Base-by-base conservation (phyloP, 2,888 invertebrate genomes). In the Rhyacophila evoluta region DNA sequence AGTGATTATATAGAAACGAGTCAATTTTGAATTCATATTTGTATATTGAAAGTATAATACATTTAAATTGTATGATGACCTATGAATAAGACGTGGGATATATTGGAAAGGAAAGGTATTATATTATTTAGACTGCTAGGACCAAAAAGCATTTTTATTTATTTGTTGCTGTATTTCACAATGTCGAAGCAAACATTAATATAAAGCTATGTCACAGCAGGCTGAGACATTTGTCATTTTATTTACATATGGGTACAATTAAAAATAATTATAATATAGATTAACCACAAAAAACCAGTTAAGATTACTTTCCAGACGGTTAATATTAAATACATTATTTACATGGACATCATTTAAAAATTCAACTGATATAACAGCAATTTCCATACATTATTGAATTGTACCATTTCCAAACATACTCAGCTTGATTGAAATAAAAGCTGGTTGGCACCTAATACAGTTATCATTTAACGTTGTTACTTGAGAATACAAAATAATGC, bases 181-280 rank as follows among this genome's bases (percentile, higher is more conserved):
- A 8, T 25, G 55, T 55, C 19, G 55, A 55, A 55, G 55, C 55
- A 55, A 19, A 55, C 55, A 55, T 55, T 55, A 55, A 55, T 55
- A 41, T 11, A 55, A 55, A 55, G 55, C 55, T 55, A 55, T 55
- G 29, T 8, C 15, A 55, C 55, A 55, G 10, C 19, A 55, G 15
- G 55, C 55, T 19, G 55, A 10, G 19, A 55, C 19, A 25, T 1
- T 19, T 19, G 12, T 41, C 6, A 41, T 55, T 55, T 55, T 55
- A 55, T 55, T 55, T 55, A 55, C 55, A 55, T 25, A 55, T 19
- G 6, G 19, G 19, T 19, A 25, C 25, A 1, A 10, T 19, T 12
- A 15, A 19, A 12, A 55, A 25, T 25, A 55, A 19, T 25, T 10
- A 55, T 8, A 19, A 19, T 25, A 0, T 2, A 1, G 10, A 25